phyloP scores from a whole-genome alignment of 2,113 vertebrate genomes.

The Eudyptes chrysolophus region DNA sequence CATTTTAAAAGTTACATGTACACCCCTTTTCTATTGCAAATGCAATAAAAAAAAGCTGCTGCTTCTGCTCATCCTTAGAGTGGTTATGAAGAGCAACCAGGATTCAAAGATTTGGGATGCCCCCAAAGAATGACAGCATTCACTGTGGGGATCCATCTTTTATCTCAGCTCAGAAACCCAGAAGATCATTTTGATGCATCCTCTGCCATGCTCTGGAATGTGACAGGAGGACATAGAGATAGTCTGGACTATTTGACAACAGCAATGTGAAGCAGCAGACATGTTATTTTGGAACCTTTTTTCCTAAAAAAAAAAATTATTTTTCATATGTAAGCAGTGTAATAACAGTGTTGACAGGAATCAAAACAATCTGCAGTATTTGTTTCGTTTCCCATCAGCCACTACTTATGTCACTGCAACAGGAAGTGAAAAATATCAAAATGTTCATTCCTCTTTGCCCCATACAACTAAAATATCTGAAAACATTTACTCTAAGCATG shows the following conservation, averaged over 20 bases:
- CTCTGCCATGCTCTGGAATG: not conserved
- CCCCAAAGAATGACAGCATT: not conserved
- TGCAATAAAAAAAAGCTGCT: not conserved
- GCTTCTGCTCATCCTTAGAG: not conserved
- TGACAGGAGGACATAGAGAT: not conserved
- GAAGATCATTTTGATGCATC: not conserved
- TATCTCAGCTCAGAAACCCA: not conserved
- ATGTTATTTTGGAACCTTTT: not conserved
- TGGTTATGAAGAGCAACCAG: not conserved
- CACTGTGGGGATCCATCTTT: not conserved
- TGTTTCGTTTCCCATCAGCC: not conserved
- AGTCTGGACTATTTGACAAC: not conserved
- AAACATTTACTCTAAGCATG: not conserved
- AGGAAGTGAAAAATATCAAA: conserved; percentile 7
- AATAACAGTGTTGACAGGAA: not conserved
- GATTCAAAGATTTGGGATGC: not conserved
- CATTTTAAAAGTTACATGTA: not conserved
- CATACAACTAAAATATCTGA: not conserved
- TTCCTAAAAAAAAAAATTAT: not conserved
- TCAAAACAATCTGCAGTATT: not conserved
- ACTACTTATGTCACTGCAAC: not conserved
- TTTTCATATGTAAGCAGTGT: not conserved
- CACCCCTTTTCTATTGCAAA: not conserved
- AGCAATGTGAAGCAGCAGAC: not conserved
- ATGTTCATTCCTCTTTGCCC: not conserved